Evolutionary conservation across 53 echinoderm and acorn worm species (phyloP).

Genomic region (Antedon mediterranea): DNA sequence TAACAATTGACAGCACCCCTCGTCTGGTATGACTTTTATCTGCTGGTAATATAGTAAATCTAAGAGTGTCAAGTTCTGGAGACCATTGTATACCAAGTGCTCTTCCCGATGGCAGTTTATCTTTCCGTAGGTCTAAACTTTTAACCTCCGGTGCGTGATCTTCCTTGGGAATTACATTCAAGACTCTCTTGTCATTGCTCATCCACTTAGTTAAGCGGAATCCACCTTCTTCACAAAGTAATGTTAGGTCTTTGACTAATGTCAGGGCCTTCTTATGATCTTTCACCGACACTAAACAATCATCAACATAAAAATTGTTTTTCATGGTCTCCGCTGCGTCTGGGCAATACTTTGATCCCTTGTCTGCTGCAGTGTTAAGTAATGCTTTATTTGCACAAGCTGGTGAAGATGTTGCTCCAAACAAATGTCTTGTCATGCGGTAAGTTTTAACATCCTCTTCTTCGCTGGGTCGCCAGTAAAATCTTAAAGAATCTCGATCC

Average conservation of each 20-base stretch:
- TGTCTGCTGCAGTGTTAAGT: neutral
- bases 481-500: conserved; percentile 2
- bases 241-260: neutral
- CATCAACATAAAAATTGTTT: conserved; percentile 3
- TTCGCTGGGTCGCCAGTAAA: neutral
- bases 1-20: conserved; percentile 13
- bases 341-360: neutral
- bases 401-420: conserved; percentile 8
- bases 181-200: neutral
- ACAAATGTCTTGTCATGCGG: conserved; percentile 8
- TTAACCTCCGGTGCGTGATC: conserved; percentile 4
- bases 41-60: neutral
- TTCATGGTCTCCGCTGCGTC: conserved; percentile 3
- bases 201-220: conserved; percentile 4
- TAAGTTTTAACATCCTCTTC: neutral
- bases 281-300: conserved; percentile 1
- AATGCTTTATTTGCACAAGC: conserved; percentile 5
- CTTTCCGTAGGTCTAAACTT: neutral
- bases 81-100: conserved; percentile 14
- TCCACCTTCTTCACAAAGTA: neutral
- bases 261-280: neutral
- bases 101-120: neutral
- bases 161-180: neutral
- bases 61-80: neutral
- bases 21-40: conserved; percentile 5